These are phyloP conservation scores for Harpalus rubripes DNA, from an alignment of 2,888 invertebrate species.

Conservation along the genomic window DNA sequence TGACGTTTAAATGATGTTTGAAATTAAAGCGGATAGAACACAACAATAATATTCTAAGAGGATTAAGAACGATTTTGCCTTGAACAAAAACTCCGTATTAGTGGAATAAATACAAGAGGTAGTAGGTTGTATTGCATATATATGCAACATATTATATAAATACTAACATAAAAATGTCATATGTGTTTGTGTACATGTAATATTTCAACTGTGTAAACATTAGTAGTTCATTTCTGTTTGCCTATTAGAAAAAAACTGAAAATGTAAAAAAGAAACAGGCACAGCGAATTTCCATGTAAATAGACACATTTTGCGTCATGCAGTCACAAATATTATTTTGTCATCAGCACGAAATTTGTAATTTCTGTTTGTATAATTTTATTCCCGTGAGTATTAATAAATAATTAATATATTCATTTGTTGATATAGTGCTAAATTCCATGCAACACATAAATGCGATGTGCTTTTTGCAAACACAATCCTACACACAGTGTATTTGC, in stretches of 20 bases:
- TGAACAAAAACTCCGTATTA: not conserved
- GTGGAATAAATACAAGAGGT: constrained; percentile 1
- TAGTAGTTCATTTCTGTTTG: not conserved
- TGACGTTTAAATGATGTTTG: not conserved
- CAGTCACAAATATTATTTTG: constrained; percentile 23
- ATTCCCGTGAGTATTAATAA: not conserved
- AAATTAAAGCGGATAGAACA: not conserved
- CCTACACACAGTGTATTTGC: constrained; percentile 25
- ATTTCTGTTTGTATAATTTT: not conserved
- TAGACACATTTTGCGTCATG: constrained; percentile 31
- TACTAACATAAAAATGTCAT: not conserved
- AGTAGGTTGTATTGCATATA: constrained; percentile 4
- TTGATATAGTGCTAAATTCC: constrained; percentile 23
- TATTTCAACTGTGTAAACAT: constrained; percentile 4
- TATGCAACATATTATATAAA: not conserved
- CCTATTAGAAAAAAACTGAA: constrained; percentile 7
- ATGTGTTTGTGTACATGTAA: not conserved
- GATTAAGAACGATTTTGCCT: not conserved
- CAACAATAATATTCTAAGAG: not conserved
- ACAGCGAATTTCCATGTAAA: constrained; percentile 27
- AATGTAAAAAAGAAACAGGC: constrained; percentile 46
- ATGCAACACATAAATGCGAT: constrained; percentile 33
- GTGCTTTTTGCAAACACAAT: constrained; percentile 14
- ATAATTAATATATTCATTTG: constrained; percentile 22
- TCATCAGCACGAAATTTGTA: constrained; percentile 29